A percentile compares a stretch with the other conserved stretches of the same genome.
Conservation (phyloP, 2,888 invertebrate species). For the Epistrophe grossulariae region DNA sequence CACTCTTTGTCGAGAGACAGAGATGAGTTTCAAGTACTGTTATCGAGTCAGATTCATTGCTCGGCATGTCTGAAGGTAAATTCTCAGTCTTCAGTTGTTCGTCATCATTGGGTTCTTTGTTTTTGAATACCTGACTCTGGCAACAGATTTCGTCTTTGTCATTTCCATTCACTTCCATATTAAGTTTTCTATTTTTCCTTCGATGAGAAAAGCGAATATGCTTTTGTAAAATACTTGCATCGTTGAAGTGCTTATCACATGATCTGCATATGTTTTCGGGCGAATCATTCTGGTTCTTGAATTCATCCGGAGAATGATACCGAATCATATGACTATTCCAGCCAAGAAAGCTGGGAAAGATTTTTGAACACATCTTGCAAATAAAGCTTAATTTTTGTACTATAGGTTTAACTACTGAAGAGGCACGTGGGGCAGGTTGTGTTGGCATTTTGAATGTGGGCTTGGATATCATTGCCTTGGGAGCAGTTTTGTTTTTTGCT, state of each 20-base stretch:
- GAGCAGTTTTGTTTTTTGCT: background rate
- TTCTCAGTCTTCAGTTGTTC: conserved; percentile 17
- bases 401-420: conserved; percentile 49
- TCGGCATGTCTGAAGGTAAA: background rate
- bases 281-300: background rate
- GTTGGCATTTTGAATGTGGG: conserved; percentile 72
- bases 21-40: background rate
- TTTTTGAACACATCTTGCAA: conserved; percentile 59
- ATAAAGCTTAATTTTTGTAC: conserved; percentile 41
- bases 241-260: conserved; percentile 66
- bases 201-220: conserved; percentile 64
- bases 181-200: conserved; percentile 58
- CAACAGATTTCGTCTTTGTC: conserved; percentile 65
- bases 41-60: background rate
- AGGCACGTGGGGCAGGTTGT: conserved; percentile 66
- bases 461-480: conserved; percentile 37
- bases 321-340: conserved; percentile 65
- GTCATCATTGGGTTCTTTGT: conserved; percentile 50
- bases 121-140: conserved; percentile 44
- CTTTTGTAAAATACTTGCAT: conserved; percentile 35
- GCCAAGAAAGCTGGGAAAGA: conserved; percentile 39
- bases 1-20: conserved; percentile 23
- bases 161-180: conserved; percentile 68
- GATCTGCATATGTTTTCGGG: conserved; percentile 36
- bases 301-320: conserved; percentile 35